Conservation (phyloP, 2,888 invertebrate species). For the Cephus sareptanus region DNA sequence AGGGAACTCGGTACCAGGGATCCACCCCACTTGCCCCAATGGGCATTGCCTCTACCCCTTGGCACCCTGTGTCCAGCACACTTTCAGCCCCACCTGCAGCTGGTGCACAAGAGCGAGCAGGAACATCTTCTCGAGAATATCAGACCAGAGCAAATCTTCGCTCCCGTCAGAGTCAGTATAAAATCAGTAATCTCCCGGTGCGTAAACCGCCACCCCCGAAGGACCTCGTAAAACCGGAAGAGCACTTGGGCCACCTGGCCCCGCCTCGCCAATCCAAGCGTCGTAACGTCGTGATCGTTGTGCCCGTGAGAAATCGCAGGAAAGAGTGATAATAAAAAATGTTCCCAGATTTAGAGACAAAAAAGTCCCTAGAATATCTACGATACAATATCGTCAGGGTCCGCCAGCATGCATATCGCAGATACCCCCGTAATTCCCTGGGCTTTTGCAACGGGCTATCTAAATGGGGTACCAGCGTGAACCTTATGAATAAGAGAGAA, state of each 20-base stretch:
- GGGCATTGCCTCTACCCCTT: constrained; percentile 67
- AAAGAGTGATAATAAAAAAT: neutral
- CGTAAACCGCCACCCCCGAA: neutral
- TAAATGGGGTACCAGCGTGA: neutral
- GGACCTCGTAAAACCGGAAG: neutral
- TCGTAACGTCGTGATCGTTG: neutral
- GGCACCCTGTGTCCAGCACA: constrained; percentile 68
- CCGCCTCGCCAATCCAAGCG: neutral
- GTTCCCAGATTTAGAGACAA: neutral
- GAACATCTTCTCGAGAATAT: constrained; percentile 60
- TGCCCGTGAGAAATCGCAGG: neutral
- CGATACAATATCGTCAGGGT: neutral
- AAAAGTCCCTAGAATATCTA: neutral
- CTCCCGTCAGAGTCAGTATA: constrained; percentile 66
- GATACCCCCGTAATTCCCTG: neutral
- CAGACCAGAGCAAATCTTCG: constrained; percentile 67
- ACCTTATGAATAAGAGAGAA: neutral
- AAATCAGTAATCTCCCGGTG: neutral
- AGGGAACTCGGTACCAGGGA: constrained; percentile 67
- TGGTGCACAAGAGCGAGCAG: constrained; percentile 61
- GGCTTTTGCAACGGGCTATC: neutral
- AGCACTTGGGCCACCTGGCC: neutral
- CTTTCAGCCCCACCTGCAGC: constrained; percentile 67
- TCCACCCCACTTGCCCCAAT: constrained; percentile 65
- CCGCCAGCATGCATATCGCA: neutral